A percentile compares a stretch with the other conserved stretches of the same genome.
Evolutionary conservation across 2,113 vertebrate genomes (phyloP).

Genomic region (Oryzias javanicus): DNA sequence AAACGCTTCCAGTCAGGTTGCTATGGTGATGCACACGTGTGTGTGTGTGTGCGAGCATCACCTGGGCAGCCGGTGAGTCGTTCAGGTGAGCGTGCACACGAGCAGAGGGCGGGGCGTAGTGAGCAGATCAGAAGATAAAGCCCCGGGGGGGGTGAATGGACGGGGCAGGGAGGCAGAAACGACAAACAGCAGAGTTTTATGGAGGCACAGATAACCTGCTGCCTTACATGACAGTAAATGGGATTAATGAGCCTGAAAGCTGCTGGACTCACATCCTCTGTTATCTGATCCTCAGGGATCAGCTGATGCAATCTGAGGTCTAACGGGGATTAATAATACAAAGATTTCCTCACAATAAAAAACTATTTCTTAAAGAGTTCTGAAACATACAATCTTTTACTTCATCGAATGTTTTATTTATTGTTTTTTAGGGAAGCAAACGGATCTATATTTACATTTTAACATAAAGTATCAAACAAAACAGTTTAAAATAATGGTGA

Average conservation of each 20-base stretch:
- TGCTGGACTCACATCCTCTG: constrained; percentile 3
- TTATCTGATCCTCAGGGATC: no score
- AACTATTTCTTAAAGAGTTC: no score
- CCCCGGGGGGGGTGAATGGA: constrained; percentile 1
- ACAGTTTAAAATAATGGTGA: no score
- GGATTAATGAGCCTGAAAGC: constrained; percentile 29
- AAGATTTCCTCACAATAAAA: no score
- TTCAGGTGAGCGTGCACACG: constrained; percentile 48
- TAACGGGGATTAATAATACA: no score
- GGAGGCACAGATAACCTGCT: constrained; percentile 39
- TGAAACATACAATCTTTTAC: no score
- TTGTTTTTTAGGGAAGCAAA: no score
- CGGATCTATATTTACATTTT: no score
- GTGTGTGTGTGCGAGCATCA: constrained; percentile 42
- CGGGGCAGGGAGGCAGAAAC: constrained; percentile 14
- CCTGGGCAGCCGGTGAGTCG: constrained; percentile 51
- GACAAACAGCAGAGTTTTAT: constrained; percentile 47
- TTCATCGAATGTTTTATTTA: no score
- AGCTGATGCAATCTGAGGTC: no score
- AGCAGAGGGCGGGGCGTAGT: neutral
- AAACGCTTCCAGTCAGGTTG: constrained; percentile 49
- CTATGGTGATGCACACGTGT: constrained; percentile 58
- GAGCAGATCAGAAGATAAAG: neutral
- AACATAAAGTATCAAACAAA: no score
- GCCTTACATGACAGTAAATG: constrained; percentile 51